Base-by-base conservation (phyloP, 2,113 vertebrate species). In the Isichthys henryi region DNA sequence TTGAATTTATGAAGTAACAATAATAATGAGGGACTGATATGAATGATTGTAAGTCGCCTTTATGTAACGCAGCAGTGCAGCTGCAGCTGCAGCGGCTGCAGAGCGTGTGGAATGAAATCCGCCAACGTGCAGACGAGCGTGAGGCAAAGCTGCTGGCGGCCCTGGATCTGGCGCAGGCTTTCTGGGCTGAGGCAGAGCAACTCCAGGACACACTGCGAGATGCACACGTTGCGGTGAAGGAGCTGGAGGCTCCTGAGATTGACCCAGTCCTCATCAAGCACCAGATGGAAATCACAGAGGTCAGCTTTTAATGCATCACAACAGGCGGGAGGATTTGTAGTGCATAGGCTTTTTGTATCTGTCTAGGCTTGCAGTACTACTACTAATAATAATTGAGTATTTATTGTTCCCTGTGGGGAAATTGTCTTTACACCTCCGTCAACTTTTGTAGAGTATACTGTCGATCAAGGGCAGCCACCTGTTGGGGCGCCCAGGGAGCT, bases 231-330 rank as follows among this genome's bases (percentile, higher is more conserved):
- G 98, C 98, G 0, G 96, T 99, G 43, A 96, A 96, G 10, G 98
- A 98, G 90, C 96, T 99, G 92, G 98, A 99, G 94, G 98, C 97
- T 92, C 98, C 98, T 0, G 98, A 98, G 31, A 97, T 99, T 35
- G 98, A 99, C 93, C 98, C 98, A 0, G 99, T 98, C 31, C 98
- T 99, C 95, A 99, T 99, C 95, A 99, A 99, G 90, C 98, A 99
- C 90, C 98, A 99, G 92, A 97, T 99, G 31, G 98, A 99, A 91
- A 97, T 98, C 0, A 98, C 98, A 43, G 87, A 74, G 39, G 48
- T 52, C 23, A n/a, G 66, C 49, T 7, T 77, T 46, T 27, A 62
- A 86, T 2, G 56, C 39, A 62, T 35, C 70, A 77, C 70, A 17
- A 35, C 31, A 5, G 35, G 70, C 70, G 2, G 31, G n/a, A 62